Evolutionary conservation across 2,888 invertebrate genomes (phyloP).

Genomic region (Dexiosoma caninum): DNA sequence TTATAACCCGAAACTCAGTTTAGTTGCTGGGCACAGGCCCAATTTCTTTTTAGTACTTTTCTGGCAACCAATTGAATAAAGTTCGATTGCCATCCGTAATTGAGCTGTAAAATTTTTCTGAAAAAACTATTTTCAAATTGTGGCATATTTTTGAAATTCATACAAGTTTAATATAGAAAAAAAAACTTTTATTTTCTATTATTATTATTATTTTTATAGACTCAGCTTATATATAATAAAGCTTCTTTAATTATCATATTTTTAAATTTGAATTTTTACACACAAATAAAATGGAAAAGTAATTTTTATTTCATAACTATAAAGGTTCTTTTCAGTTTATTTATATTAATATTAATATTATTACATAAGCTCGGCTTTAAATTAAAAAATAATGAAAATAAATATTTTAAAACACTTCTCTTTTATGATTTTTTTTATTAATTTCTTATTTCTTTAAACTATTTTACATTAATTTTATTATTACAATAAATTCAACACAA

Average conservation of each 20-base stretch:
- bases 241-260: conserved; percentile 52
- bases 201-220: conserved; percentile 29
- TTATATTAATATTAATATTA: conserved; percentile 41
- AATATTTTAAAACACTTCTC: conserved; percentile 2
- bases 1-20: no score
- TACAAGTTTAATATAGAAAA: not conserved
- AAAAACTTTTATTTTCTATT: not conserved
- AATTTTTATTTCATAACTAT: conserved; percentile 39
- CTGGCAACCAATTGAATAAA: no score
- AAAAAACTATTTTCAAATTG: conserved; percentile 4
- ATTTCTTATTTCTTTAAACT: conserved; percentile 41
- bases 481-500: conserved; percentile 23
- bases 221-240: conserved; percentile 63
- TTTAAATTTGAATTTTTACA: conserved; percentile 39
- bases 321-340: conserved; percentile 24
- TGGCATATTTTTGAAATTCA: conserved; percentile 40
- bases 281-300: conserved; percentile 57
- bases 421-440: conserved; percentile 20
- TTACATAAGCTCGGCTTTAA: conserved; percentile 66
- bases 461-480: conserved; percentile 56
- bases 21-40: no score
- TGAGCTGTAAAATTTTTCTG: not conserved
- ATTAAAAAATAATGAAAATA: conserved; percentile 39
- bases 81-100: no score
- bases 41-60: no score